These are phyloP conservation scores for roundworm (Caenorhabditis elegans) DNA, from an alignment of 1,140 invertebrate species.

Conservation along the genomic window DNA sequence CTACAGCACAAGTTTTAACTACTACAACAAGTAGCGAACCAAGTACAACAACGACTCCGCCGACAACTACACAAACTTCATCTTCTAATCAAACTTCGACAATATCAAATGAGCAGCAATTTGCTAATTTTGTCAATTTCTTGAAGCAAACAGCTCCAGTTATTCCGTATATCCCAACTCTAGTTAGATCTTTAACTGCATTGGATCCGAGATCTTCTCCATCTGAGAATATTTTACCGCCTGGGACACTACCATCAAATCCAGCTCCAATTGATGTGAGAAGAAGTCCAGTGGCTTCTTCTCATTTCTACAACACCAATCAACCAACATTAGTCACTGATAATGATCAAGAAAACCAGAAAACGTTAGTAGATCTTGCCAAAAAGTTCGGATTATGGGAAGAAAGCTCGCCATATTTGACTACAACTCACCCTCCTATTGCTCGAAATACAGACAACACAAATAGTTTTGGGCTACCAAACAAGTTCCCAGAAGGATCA, in stretches of 20 bases:
- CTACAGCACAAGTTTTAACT: not conserved
- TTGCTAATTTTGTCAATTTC: slow-evolving; percentile 45
- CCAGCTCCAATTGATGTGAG: not conserved
- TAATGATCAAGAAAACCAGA: not conserved
- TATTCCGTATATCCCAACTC: slow-evolving; percentile 45
- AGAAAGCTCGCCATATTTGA: not conserved
- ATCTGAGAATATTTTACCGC: not conserved
- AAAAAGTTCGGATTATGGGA: not conserved
- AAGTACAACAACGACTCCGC: not conserved
- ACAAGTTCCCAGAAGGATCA: not conserved
- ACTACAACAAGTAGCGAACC: not conserved
- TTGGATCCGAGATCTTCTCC: slow-evolving; percentile 16
- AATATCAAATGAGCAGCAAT: slow-evolving; percentile 32
- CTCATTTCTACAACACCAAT: slow-evolving; percentile 11
- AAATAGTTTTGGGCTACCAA: not conserved
- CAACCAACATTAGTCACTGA: not conserved
- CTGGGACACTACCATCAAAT: not conserved
- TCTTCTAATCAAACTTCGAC: not conserved
- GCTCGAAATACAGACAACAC: not conserved
- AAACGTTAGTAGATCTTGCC: not conserved
- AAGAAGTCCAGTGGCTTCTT: not conserved
- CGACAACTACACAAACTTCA: not conserved
- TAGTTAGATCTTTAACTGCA: slow-evolving; percentile 36
- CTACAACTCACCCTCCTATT: not conserved
- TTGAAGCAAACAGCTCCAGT: slow-evolving; percentile 44